Evolutionary conservation across 2,797 vertebrate species (phyloP), one percentile per base, ranked within the genome.

Genomic region (Synaphobranchus kaupii): DNA sequence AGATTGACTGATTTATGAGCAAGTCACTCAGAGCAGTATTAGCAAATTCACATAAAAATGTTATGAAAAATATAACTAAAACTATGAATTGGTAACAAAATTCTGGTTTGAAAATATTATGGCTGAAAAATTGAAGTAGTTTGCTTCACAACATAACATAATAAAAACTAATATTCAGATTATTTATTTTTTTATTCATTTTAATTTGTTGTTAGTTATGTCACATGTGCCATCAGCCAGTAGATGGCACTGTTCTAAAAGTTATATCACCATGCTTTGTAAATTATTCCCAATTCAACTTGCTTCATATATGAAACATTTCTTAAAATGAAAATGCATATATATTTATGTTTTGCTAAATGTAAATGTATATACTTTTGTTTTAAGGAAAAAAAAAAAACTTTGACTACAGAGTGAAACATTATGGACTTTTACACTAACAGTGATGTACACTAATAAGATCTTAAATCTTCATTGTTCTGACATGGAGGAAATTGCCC

Each of bases 191-290:
- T 56, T 6, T 56, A 56, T 56, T 15, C 6, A 56, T 8, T 56
- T 39, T 39, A 39, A 39, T 39, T 52, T 52, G 5, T 4, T 25
- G 1, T 76, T 44, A 76, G 34, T 71, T n/a, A 60, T 81, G 85
- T 25, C 39, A 76, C 60, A 86, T 44, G n/a, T 47, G 50, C 34
- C 39, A 22, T n/a, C 22, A 31, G 54, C 52, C 85, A 47, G 39
- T 44, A 81, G 85, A 86, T 52, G 85, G 39, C 34, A 54, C 85
- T 82, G 54, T 63, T 58, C 76, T 60, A 86, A 44, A 50, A 60
- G 0, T 15, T 15, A 39, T 15, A 76, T 15, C 31, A 39, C 17
- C 17, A 17, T 44, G 20, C 12, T 39, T 39, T 44, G 34, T 39
- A 44, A 76, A 39, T 8, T 28, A 58, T n/a, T 63, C 60, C 60